A percentile compares a stretch with the other conserved stretches of the same genome.
These are phyloP conservation scores for Melieria picta DNA, from an alignment of 2,888 invertebrate genomes.

Conservation along the genomic window DNA sequence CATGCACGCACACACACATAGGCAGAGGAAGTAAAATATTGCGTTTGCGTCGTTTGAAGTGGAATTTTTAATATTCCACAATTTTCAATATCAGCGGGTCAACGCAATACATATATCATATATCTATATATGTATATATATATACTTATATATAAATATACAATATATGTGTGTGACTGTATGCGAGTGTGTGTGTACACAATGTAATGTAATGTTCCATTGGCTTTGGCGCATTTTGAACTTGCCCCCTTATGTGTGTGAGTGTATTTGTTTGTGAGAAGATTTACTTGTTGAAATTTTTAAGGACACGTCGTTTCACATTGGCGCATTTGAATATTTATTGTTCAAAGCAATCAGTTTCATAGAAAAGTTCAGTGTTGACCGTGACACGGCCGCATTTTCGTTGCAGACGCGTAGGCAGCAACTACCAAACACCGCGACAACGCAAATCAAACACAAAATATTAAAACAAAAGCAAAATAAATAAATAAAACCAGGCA, in stretches of 20 bases:
- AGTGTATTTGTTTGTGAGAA: not conserved
- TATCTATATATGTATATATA: not conserved
- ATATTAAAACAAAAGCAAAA: not conserved
- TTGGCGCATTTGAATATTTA: too few species aligned
- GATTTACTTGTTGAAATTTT: constrained; percentile 14
- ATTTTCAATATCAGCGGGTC: constrained; percentile 45
- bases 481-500: not conserved
- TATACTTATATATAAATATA: not conserved
- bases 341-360: constrained; percentile 1
- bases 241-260: not conserved
- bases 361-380: constrained; percentile 37
- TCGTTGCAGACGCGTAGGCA: constrained; percentile 46
- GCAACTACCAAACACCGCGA: constrained; percentile 41
- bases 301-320: constrained; percentile 43
- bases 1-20: not conserved
- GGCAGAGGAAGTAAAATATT: not conserved
- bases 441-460: not conserved
- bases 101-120: not conserved
- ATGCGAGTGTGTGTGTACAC: not conserved
- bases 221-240: not conserved
- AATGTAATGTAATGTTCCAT: not conserved
- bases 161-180: not conserved
- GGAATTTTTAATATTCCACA: constrained; percentile 16
- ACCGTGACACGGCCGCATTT: constrained; percentile 47
- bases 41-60: not conserved